A percentile compares a stretch with the other conserved stretches of the same genome.
phyloP scores from a whole-genome alignment of 2,888 invertebrate genomes.

The Spodoptera exigua region DNA sequence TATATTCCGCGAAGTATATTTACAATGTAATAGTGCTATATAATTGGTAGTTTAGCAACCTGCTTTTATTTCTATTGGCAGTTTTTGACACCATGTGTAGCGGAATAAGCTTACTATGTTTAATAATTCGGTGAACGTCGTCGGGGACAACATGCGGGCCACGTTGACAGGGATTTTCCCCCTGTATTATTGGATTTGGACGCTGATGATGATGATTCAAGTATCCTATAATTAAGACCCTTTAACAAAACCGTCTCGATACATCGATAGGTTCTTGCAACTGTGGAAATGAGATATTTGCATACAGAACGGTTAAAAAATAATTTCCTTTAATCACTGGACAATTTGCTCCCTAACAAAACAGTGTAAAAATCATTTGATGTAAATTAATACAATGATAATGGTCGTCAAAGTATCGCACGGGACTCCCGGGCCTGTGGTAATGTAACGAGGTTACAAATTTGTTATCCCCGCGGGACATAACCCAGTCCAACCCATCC shows the following conservation, averaged over 20 bases:
- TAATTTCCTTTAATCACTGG: slow-evolving; percentile 31
- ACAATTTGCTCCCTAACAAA: slow-evolving; percentile 40
- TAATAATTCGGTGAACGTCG: too few species aligned
- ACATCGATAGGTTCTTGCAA: too few species aligned
- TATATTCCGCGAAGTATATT: slow-evolving; percentile 6
- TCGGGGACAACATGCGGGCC: too few species aligned
- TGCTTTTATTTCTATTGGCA: too few species aligned
- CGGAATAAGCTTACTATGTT: too few species aligned
- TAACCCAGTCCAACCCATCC: slow-evolving; percentile 59
- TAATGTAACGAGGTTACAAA: slow-evolving; percentile 67
- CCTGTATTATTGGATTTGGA: too few species aligned
- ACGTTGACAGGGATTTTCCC: too few species aligned
- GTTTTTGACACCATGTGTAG: too few species aligned
- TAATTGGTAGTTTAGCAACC: not conserved
- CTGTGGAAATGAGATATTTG: too few species aligned
- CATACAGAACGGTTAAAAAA: not conserved
- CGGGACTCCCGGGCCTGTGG: slow-evolving; percentile 59
- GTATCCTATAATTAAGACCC: too few species aligned
- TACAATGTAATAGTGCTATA: slow-evolving; percentile 5
- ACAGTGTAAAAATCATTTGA: slow-evolving; percentile 50
- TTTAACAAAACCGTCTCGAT: not conserved
- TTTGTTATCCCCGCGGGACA: slow-evolving; percentile 67
- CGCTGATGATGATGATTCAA: too few species aligned
- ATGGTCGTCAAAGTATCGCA: slow-evolving; percentile 67
- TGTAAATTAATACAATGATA: slow-evolving; percentile 65